Percentiles rank a stretch among this genome's conserved stretches.
Conservation (phyloP, 2,797 vertebrate species). For the Steatocranus sp. region DNA sequence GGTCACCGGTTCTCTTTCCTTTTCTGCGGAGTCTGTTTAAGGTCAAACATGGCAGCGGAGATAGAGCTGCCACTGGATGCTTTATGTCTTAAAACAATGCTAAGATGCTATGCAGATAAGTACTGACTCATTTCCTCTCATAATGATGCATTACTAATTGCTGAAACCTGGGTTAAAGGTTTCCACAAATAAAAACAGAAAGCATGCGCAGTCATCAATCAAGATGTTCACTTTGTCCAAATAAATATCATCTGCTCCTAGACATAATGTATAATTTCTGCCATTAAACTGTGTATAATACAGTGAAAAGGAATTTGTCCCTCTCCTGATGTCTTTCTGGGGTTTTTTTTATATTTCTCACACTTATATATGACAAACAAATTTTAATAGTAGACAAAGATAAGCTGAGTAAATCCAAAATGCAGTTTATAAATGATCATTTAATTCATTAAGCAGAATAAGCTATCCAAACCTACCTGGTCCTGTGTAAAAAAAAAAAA, state of each 20-base stretch:
- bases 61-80: not conserved
- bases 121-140: not conserved
- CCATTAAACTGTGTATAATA: not conserved
- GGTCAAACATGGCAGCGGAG: slow-evolving; percentile 9
- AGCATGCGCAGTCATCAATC: not conserved
- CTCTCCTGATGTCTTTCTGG: not conserved
- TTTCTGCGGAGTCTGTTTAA: slow-evolving; percentile 11
- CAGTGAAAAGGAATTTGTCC: not conserved
- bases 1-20: slow-evolving; percentile 31
- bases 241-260: not conserved
- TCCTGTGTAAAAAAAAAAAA: not conserved
- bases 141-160: not conserved
- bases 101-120: not conserved
- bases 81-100: not conserved
- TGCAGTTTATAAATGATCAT: not conserved
- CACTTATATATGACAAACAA: not conserved
- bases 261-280: not conserved
- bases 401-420: not conserved
- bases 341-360: not conserved
- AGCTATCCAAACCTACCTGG: not conserved
- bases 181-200: not conserved
- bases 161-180: not conserved
- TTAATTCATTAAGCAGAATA: not conserved
- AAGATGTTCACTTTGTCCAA: not conserved
- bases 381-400: not conserved